Percentiles rank a stretch among this genome's conserved stretches.
Evolutionary conservation across 92 coral and sea anemone species (phyloP).

Genomic region (Diadumene lineata): DNA sequence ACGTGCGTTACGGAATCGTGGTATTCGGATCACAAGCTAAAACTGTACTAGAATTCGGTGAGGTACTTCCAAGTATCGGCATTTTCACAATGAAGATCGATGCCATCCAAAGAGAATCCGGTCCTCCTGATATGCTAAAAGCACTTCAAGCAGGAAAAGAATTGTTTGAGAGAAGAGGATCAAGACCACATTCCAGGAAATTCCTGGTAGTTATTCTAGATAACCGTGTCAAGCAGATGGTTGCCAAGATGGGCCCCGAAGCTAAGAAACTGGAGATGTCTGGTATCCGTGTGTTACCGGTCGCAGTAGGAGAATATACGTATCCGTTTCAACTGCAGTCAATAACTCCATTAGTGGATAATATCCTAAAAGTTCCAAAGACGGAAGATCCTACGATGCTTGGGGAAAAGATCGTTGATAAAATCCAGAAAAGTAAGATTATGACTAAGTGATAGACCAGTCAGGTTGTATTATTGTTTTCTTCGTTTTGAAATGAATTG

Average conservation of each 20-base stretch:
- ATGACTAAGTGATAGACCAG: too few species aligned
- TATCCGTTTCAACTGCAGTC: slow-evolving; percentile 31
- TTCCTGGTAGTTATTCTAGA: slow-evolving; percentile 63
- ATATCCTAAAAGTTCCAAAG: slow-evolving; percentile 57
- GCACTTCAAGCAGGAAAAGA: slow-evolving; percentile 40
- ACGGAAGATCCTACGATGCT: slow-evolving; percentile 54
- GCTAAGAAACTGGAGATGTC: slow-evolving; percentile 40
- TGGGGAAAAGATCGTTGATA: slow-evolving; percentile 64
- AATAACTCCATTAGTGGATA: slow-evolving; percentile 47
- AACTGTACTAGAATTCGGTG: slow-evolving; percentile 67
- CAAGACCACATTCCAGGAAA: slow-evolving; percentile 66
- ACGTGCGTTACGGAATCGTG: slow-evolving; percentile 66
- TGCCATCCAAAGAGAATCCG: slow-evolving; percentile 8
- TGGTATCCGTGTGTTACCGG: slow-evolving; percentile 66
- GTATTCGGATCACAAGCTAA: slow-evolving; percentile 67
- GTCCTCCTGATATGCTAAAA: slow-evolving; percentile 22
- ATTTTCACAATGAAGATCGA: slow-evolving; percentile 41
- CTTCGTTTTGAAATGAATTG: slow-evolving; percentile 7
- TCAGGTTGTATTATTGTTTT: not conserved
- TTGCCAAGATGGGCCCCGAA: slow-evolving; percentile 10
- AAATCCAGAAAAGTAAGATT: slow-evolving; percentile 73
- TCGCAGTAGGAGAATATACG: slow-evolving; percentile 40
- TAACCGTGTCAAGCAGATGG: slow-evolving; percentile 33
- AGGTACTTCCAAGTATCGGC: slow-evolving; percentile 35
- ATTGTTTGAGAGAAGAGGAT: slow-evolving; percentile 60